Evolutionary conservation across 2,113 vertebrate genomes (phyloP).

Genomic region (Triplophysa dalaica): DNA sequence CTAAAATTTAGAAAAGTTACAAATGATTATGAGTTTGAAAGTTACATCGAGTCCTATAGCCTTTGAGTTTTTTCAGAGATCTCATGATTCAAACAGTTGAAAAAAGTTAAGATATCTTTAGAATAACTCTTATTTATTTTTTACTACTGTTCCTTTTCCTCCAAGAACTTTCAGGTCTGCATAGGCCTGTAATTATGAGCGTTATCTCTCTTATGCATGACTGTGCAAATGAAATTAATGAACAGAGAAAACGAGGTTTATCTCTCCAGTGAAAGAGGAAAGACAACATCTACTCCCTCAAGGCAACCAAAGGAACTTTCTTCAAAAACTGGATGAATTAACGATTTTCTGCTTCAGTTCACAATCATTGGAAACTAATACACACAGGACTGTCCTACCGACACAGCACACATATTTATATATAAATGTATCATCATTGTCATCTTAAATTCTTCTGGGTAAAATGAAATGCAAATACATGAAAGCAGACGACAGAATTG

Average conservation of each 20-base stretch:
- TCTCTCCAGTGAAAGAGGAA: conserved; percentile 29
- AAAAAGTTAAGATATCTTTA: neutral
- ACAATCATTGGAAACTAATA: conserved; percentile 4
- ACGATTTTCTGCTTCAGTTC: conserved; percentile 28
- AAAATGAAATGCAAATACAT: neutral
- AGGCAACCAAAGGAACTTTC: neutral
- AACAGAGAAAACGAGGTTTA: conserved; percentile 2
- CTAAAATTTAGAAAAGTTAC: neutral
- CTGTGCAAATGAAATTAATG: conserved; percentile 41
- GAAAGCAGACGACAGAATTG: no score
- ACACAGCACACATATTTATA: conserved; percentile 2
- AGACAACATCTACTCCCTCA: conserved; percentile 22
- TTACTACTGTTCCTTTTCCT: conserved; percentile 16
- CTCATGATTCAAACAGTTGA: conserved; percentile 2
- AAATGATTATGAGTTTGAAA: neutral
- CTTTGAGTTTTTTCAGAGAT: neutral
- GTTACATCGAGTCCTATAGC: neutral
- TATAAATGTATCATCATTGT: neutral
- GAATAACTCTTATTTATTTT: conserved; percentile 25
- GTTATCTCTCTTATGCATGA: conserved; percentile 40
- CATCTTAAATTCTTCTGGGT: neutral
- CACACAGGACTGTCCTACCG: neutral
- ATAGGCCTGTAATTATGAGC: conserved; percentile 34
- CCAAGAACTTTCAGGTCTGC: conserved; percentile 17
- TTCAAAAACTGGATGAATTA: conserved; percentile 30